Evolutionary conservation across 2,888 invertebrate species (phyloP), one percentile per base, ranked within the genome.

Genomic region (Ditula angustiorana): DNA sequence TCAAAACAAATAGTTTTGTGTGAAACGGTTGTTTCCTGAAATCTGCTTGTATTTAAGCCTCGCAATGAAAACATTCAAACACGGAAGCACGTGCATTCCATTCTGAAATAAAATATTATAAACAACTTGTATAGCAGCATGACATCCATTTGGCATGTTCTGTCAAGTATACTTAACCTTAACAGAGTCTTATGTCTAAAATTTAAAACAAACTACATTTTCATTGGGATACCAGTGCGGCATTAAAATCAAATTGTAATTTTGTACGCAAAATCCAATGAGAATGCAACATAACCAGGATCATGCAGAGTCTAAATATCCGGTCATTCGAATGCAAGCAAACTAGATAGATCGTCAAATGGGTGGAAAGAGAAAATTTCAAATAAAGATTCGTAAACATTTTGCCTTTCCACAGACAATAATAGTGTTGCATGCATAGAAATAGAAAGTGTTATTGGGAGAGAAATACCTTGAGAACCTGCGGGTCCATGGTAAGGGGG

Each of bases 401-500:
- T 69, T 79, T 77, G 69, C 75, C 76, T 79, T 77, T 79, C 76
- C 80, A 81, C 78, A 71, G 64, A 71, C 65, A 69, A 73, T 73
- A 69, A 85, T 81, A 84, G 81, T 59, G 58, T 73, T 69, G 74
- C 92, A 92, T 92, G 92, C 92, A 88, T 78, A 88, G 87, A 88
- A 86, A 80, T 79, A 89, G 87, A 86, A 79, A 86, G 87, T 90
- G 83, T 90, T 90, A 91, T 87, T 86, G 90, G 91, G 91, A 91
- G 77, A 88, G 81, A 88, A 91, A 88, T 92, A 94, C 93, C 93
- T 94, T 93, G 89, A 94, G 93, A 92, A 94, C 94, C 94, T 94
- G 93, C 90, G 79, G 92, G 89, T 93, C 93, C 93, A 73, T 86
- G 90, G 90, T 91, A 80, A 88, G 85, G 87, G 85, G 90, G 83